These are phyloP conservation scores for Ictalurus furcatus DNA, from an alignment of 2,113 vertebrate genomes.

Conservation along the genomic window DNA sequence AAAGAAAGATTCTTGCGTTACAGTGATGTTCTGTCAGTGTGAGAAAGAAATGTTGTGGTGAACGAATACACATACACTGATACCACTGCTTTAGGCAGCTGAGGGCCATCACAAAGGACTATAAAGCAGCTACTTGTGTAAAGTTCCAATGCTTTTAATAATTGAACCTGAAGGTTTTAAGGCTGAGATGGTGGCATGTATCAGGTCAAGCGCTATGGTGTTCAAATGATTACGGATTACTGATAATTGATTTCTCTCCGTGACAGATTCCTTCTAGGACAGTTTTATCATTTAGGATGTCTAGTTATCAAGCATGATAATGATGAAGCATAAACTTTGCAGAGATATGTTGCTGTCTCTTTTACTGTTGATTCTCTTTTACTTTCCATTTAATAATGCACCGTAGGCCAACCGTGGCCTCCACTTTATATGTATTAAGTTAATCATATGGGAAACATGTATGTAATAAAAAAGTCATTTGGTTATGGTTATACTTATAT, in stretches of 20 bases:
- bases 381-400: not conserved
- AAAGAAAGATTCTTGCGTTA: conserved; percentile 2
- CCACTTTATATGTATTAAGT: not conserved
- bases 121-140: not conserved
- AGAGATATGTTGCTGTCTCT: not conserved
- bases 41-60: not conserved
- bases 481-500: not conserved
- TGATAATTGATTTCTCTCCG: not conserved
- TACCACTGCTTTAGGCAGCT: not conserved
- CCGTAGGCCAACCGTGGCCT: not conserved
- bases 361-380: not conserved
- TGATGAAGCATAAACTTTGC: not conserved
- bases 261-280: not conserved
- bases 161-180: not conserved
- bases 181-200: not conserved
- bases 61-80: not conserved
- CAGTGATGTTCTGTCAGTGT: not conserved
- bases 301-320: not conserved
- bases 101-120: not conserved
- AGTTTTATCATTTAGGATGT: not conserved
- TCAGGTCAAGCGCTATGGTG: not conserved
- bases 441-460: not conserved
- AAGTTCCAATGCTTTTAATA: too few species aligned
- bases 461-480: not conserved
- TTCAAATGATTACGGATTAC: not conserved